Base-by-base conservation (phyloP, 1,140 invertebrate species). In the Stegodyphus dumicola region DNA sequence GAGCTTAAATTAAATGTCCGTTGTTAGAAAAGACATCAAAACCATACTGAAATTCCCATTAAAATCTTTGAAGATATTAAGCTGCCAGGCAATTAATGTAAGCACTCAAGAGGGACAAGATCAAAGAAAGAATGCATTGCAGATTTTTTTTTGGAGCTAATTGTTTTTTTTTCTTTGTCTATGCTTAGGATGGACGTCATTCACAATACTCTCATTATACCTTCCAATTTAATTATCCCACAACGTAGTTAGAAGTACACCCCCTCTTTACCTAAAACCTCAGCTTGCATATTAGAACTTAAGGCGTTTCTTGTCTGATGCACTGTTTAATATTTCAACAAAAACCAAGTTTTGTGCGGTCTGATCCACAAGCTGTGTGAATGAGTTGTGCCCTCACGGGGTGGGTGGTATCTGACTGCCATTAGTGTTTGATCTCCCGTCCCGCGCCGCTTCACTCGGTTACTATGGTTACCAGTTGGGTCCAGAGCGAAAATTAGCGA, bases 251-350 rank as follows among this genome's bases (percentile, higher is more conserved):
- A 75, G 60, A 48, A 4, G 73, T 33, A 52, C 33, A 56, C 48
- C n/a, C 13, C 15, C 52, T n/a, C 33, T 33, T 33, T 33, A 33
- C 33, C 33, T 33, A 33, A 33, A 33, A 33, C 33, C 33, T 33
- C 33, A 33, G 33, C 33, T 33, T 33, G 33, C 33, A 33, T 33
- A 33, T 33, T 33, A 33, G 33, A 33, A 33, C 33, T 33, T 33
- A 33, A 33, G 33, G 33, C 33, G 33, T 33, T 33, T 33, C 33
- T 33, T 33, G 60, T 56, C 18, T 75, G 52, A 17, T 52, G 18
- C 53, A 33, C n/a, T 75, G 73, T 75, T 75, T 75, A 75, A 75
- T 75, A 75, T 75, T 75, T 75, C 73, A 75, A 75, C n/a, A 48
- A 18, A 54, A 75, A 75, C 54, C 18, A 7, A 60, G 48, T 18